These are phyloP conservation scores for Lepidurus apus DNA, from an alignment of 1,140 invertebrate species.

Conservation along the genomic window DNA sequence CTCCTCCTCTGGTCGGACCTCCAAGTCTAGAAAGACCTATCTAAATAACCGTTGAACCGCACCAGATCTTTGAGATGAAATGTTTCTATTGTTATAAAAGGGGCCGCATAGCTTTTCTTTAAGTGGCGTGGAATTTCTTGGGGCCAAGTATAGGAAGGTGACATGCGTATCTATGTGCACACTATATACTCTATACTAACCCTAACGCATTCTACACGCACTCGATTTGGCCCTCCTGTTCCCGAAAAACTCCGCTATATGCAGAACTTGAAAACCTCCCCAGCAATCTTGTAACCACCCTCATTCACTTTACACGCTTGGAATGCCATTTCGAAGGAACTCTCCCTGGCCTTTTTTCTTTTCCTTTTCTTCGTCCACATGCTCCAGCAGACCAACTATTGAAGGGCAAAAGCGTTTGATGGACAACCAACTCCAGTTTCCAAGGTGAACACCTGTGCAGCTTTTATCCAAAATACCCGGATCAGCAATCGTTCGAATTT, in stretches of 20 bases:
- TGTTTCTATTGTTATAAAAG: background rate
- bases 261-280: background rate
- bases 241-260: background rate
- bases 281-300: background rate
- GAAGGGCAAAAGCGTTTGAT: background rate
- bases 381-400: background rate
- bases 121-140: background rate
- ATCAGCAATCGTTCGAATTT: background rate
- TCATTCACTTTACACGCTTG: background rate
- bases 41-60: too few species aligned
- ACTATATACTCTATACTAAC: background rate
- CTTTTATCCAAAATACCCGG: background rate
- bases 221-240: background rate
- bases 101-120: background rate
- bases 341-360: too few species aligned
- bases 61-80: background rate
- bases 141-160: background rate
- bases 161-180: background rate
- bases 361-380: too few species aligned
- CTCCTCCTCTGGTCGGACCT: too few species aligned
- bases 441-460: constrained; percentile 4
- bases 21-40: too few species aligned
- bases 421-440: constrained; percentile 4
- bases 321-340: background rate
- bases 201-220: background rate